Base-by-base conservation (phyloP, 2,113 vertebrate genomes). In the Cyanistes caeruleus region DNA sequence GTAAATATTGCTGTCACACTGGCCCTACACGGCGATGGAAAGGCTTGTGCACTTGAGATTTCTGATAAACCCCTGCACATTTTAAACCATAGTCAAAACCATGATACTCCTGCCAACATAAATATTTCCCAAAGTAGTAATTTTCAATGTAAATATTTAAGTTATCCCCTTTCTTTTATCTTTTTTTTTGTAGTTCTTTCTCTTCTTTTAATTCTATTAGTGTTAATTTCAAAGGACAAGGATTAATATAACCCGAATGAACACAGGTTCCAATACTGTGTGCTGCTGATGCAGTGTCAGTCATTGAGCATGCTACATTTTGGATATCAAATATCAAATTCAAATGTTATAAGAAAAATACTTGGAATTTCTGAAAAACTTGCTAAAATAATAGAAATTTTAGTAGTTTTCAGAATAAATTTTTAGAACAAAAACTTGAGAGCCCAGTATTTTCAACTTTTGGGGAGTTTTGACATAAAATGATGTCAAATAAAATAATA, bases 71-170 rank as follows among this genome's bases (percentile, higher is more conserved):
- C 77, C 77, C 33, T 7, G 30, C 28, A 60, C 39, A 27, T 46
- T 81, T 92, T 89, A 75, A 91, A 27, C 27, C 3, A 5, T 63
- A 28, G 39, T 89, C 64, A 96, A 95, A 96, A 83, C 91, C 39
- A 3, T 59, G 56, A 68, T 28, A 24, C 33, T 74, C 80, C 53
- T 69, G 87, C 91, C 90, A 97, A 94, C 22, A 27, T 35, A 96
- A 97, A 95, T 90, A 96, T 89, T 96, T 96, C 93, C 91, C 77
- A 82, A 77, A 95, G 69, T 56, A 93, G 56, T 84, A 62, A 53
- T 96, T 97, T 96, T 91, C 37, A 94, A 48, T 74, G 62, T 96
- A 90, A 95, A 95, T 95, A 37, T 96, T 95, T 86, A 95, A 85
- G 63, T 96, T 92, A 81, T 55, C 30, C 24, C 15, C 3, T 39